Base-by-base conservation (phyloP, 2,888 invertebrate genomes). In the Stratiomys singularior region DNA sequence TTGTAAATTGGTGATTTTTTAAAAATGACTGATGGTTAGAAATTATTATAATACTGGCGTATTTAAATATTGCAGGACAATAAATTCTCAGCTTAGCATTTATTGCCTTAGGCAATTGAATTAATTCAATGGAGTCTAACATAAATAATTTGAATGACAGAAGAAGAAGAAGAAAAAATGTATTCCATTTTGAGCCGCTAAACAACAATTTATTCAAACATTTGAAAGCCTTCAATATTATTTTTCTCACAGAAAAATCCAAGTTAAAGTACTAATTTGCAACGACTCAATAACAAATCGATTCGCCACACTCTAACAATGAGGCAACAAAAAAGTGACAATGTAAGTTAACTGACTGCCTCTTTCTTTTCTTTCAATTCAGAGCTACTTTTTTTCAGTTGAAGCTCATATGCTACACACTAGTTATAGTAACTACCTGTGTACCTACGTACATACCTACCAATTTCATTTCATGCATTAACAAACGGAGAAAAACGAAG, bases 251-350 rank as follows among this genome's bases (percentile, higher is more conserved):
- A 18, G 25, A n/a, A 52, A 52, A 52, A 52, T 13, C 52, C 15
- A 27, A 37, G 37, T 13, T 37, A 37, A 28, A 15, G 37, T 37
- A 37, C 37, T 37, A 66, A 69, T 69, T 69, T 69, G 25, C 46
- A 69, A 23, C 47, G 47, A 46, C 30, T 69, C 69, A 69, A 69
- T 69, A 69, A 69, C 69, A 69, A 69, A 69, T 69, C 69, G 69
- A 69, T 69, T 69, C 21, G 47, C 69, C 25, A 25, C 69, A 47
- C 30, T 37, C 37, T 15, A 69, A 13, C 46, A 47, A 7, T 11
- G 4, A 66, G 11, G 28, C 63, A 27, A 4, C 25, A 47, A 69
- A 69, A 66, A 69, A 69, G 69, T 69, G 69, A 69, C 69, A 69
- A 47, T 47, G 46, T 47, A 13, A 23, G 30, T 30, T 47, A 27